Base-by-base conservation (phyloP, 2,888 invertebrate genomes). In the Caenorhabditis virilis region DNA sequence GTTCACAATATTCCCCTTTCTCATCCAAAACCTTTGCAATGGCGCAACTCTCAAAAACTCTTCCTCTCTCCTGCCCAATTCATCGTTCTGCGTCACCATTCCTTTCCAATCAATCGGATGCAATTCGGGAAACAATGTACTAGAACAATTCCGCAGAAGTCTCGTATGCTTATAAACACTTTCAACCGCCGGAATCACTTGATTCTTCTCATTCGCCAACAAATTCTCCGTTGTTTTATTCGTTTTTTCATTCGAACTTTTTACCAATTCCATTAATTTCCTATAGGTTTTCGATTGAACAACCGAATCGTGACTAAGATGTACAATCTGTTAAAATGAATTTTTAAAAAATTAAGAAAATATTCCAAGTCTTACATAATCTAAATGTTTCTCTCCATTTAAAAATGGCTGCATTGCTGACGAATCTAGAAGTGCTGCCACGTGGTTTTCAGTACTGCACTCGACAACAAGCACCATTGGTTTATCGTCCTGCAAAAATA, bases 171-270 rank as follows among this genome's bases (percentile, higher is more conserved):
- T 64, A 47, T 76, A 79, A 23, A 77, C 66, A 41, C 74, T 69
- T 35, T 82, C 82, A 22, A 69, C 64, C 18, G 70, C 67, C 2
- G 82, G 79, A 20, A 79, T 54, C 5, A 65, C 50, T n/a, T 69
- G 70, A 11, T 73, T 76, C 9, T 42, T 38, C 9, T 69, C 76
- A 54, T 82, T 82, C 22, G 76, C 63, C 18, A 82, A 42, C n/a
- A 73, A 38, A 45, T 73, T 61, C 20, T 65, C 38, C n/a, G 59
- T 67, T 0, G 49, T 33, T 4, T 15, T 15, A 6, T 69, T 72
- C 38, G 36, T 15, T n/a, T 36, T 36, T n/a, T 36, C 5, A 18
- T 27, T 36, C 3, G 25, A 0, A 0, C 25, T 30, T 11, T 43
- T 45, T n/a, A 80, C 52, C 5, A 35, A 22, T 13, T 52, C 38